Base-by-base conservation (phyloP, 2,797 vertebrate genomes). In the Alexandromys oeconomus region DNA sequence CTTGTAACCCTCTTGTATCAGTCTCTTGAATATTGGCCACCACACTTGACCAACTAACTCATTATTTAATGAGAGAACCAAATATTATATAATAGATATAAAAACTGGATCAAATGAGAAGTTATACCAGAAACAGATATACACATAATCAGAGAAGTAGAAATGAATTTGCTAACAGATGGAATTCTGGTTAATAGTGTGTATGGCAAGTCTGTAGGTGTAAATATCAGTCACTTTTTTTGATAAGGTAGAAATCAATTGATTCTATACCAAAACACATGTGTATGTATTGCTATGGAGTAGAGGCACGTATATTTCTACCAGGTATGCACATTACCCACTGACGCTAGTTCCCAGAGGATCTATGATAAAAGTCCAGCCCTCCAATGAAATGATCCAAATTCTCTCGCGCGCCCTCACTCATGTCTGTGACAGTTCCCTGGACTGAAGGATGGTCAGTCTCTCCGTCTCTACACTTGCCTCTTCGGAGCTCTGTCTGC, bases 121-220 rank as follows among this genome's bases (percentile, higher is more conserved):
- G 81, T 76, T 73, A 67, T 74, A 92, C n/a, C 37, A 29, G 3
- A 73, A 93, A 29, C 21, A 74, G 5, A 69, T 61, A 61, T 2
- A 78, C 31, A 78, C 3, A 73, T 5, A 63, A 54, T 59, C 85
- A 92, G 37, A 82, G 94, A 84, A 89, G 43, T 46, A 40, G 69
- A 87, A 91, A 80, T 89, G 59, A 61, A 87, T 80, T 96, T 97
- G 86, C 67, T 86, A 51, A 67, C 86, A 86, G 31, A 82, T 54
- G 15, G 6, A 76, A 71, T 77, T 48, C 19, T 40, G 57, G 43
- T 6, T 89, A 54, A 65, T 85, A 77, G 23, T 76, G 5, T 34
- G 0, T 87, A 51, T 95, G 63, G 37, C n/a, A 93, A 59, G 84
- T 92, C 85, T 92, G 0, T 90, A 87, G 79, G 31, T 61, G 29